Evolutionary conservation across 2,113 vertebrate species (phyloP).

Genomic region (Mormyrus lacerda): DNA sequence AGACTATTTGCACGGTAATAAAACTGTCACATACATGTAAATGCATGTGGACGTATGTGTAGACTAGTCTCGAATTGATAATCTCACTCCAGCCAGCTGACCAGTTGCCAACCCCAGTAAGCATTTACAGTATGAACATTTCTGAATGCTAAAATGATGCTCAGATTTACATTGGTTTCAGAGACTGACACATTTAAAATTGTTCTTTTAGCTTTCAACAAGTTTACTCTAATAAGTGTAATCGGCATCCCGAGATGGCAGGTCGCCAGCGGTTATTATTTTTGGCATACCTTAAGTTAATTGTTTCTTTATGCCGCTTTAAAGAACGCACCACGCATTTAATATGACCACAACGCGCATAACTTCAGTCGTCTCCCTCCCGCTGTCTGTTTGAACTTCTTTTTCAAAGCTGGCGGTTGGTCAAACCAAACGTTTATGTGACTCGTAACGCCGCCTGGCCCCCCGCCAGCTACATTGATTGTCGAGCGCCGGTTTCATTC

Average conservation of each 20-base stretch:
- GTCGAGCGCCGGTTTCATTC: conserved; percentile 22
- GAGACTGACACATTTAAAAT: neutral
- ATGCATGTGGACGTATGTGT: no score
- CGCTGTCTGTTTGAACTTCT: conserved; percentile 29
- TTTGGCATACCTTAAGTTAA: conserved; percentile 33
- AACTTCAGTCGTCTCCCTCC: conserved; percentile 22
- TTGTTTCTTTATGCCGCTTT: conserved; percentile 38
- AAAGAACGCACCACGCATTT: conserved; percentile 13
- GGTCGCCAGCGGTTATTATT: conserved; percentile 23
- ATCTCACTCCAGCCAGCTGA: no score
- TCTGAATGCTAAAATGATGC: neutral
- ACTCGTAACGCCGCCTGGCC: conserved; percentile 30
- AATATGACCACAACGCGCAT: conserved; percentile 18
- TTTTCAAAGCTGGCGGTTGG: conserved; percentile 27
- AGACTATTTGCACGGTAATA: no score
- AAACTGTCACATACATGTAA: no score
- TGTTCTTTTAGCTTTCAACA: conserved; percentile 35
- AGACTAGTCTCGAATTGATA: no score
- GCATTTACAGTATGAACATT: neutral
- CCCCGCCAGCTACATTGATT: conserved; percentile 26
- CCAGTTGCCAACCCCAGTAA: neutral
- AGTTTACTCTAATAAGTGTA: conserved; percentile 34
- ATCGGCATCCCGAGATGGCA: conserved; percentile 36
- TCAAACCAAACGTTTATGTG: conserved; percentile 38
- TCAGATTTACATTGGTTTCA: neutral